Evolutionary conservation across 2,113 vertebrate genomes (phyloP).

Genomic region (Centropristis striata): DNA sequence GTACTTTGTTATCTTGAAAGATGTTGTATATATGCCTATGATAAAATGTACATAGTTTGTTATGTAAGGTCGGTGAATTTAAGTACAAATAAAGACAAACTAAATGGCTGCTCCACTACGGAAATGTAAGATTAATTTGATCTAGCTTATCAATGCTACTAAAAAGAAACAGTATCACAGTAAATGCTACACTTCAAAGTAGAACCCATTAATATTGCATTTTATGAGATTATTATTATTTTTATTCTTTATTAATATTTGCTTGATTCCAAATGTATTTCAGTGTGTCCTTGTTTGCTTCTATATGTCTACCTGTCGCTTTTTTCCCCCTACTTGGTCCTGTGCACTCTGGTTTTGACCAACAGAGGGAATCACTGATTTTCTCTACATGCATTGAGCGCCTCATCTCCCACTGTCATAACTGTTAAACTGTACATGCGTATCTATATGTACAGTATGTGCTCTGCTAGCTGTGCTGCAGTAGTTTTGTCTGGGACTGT

Average conservation of each 20-base stretch:
- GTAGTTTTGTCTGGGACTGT: background rate
- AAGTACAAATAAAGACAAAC: background rate
- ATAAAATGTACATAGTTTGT: background rate
- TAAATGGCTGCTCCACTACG: background rate
- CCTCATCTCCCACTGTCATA: background rate
- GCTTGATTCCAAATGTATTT: background rate
- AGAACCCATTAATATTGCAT: conserved; percentile 12
- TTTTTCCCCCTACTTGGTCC: background rate
- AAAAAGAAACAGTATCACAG: background rate
- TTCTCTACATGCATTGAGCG: background rate
- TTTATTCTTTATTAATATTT: background rate
- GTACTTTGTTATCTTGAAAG: no score
- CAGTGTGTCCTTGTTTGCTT: background rate
- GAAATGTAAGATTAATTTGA: conserved; percentile 1
- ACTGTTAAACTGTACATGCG: background rate
- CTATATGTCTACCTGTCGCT: background rate
- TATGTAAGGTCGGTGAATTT: background rate
- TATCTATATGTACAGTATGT: background rate
- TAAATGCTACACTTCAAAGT: conserved; percentile 11
- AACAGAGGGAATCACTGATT: background rate
- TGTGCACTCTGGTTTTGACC: background rate
- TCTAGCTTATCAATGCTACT: background rate
- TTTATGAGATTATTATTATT: background rate
- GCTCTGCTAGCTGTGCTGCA: conserved; percentile 1
- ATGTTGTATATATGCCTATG: background rate